phyloP scores from a whole-genome alignment of 2,113 vertebrate species.

The Daubentonia madagascariensis region DNA sequence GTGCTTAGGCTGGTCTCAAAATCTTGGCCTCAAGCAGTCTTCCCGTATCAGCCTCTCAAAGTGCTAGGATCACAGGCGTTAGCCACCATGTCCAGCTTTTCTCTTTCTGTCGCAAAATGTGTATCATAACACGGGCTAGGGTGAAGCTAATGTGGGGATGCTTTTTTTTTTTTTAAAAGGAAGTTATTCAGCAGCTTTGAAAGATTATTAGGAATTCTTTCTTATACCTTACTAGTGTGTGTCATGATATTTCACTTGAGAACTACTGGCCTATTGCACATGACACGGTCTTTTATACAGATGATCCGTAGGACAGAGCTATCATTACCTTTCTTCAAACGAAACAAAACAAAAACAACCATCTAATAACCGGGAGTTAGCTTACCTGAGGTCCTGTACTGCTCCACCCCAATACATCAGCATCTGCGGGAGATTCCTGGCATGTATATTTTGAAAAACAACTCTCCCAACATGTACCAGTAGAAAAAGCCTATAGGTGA shows the following conservation, averaged over 20 bases:
- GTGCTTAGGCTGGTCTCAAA: too few relatives aligned
- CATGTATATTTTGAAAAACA: neutral
- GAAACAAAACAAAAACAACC: neutral
- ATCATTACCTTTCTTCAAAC: neutral
- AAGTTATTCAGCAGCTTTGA: neutral
- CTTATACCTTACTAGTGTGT: neutral
- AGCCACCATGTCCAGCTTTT: neutral
- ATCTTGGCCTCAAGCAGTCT: too few relatives aligned
- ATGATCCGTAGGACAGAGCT: neutral
- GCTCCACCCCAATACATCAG: neutral
- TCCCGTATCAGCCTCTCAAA: too few relatives aligned
- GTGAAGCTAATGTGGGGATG: neutral
- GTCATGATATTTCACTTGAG: neutral
- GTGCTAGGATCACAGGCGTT: too few relatives aligned
- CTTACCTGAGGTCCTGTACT: neutral
- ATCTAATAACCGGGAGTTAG: neutral
- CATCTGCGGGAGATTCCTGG: neutral
- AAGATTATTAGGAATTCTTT: neutral
- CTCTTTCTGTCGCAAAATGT: neutral
- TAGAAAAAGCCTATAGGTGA: neutral
- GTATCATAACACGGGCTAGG: neutral
- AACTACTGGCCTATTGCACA: neutral
- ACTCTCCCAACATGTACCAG: neutral
- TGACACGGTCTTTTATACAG: neutral
- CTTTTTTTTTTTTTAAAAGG: neutral